phyloP scores from a whole-genome alignment of 2,113 vertebrate genomes.

The Morone chrysops region DNA sequence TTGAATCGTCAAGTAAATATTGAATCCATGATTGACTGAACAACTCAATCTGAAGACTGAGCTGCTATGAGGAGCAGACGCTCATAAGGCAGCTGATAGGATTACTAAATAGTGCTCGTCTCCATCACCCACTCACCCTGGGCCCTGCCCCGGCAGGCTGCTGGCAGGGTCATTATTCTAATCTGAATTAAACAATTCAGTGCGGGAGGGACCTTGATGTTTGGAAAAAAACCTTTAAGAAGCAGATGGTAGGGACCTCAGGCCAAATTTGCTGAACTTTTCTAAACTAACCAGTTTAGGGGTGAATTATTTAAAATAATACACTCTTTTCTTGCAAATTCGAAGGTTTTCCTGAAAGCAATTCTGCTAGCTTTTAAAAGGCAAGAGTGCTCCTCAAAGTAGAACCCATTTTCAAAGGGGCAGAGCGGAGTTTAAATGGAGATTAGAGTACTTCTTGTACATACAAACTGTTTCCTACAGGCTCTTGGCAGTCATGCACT shows the following conservation, averaged over 20 bases:
- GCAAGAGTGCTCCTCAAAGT: slow-evolving; percentile 49
- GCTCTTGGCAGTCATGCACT: slow-evolving; percentile 57
- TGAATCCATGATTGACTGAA: slow-evolving; percentile 75
- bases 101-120: slow-evolving; percentile 71
- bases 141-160: slow-evolving; percentile 26
- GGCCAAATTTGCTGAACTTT: slow-evolving; percentile 50
- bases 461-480: slow-evolving; percentile 64
- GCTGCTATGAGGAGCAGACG: slow-evolving; percentile 50
- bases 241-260: slow-evolving; percentile 28
- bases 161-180: slow-evolving; percentile 61
- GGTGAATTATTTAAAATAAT: slow-evolving; percentile 56
- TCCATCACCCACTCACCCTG: slow-evolving; percentile 25
- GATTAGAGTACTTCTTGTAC: slow-evolving; percentile 71
- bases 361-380: slow-evolving; percentile 50
- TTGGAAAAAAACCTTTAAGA: slow-evolving; percentile 33
- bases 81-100: slow-evolving; percentile 61
- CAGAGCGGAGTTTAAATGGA: slow-evolving; percentile 66
- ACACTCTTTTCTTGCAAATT: slow-evolving; percentile 36
- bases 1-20: slow-evolving; percentile 73
- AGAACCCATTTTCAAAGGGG: slow-evolving; percentile 45
- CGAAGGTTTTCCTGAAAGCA: slow-evolving; percentile 61
- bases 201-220: slow-evolving; percentile 34
- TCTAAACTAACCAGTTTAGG: slow-evolving; percentile 49
- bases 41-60: slow-evolving; percentile 69
- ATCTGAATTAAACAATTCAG: slow-evolving; percentile 63